Evolutionary conservation across 1,140 invertebrate species (phyloP), one percentile per base, ranked within the genome.

Genomic region (Camponotus vicinus): DNA sequence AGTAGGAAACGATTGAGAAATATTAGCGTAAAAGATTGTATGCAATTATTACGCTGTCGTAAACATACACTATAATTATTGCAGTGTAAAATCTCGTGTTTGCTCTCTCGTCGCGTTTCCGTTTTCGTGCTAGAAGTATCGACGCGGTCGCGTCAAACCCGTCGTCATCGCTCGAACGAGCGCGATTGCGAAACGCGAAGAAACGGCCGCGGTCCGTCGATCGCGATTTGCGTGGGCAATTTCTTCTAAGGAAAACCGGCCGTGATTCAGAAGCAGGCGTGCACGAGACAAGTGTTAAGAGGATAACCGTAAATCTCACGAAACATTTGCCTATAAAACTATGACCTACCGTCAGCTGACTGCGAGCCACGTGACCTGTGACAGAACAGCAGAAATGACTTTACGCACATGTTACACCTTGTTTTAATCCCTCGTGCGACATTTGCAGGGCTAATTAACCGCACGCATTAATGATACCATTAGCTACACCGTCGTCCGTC

Each of bases 291-390:
- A 32, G 66, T n/a, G 11, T 11, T 37, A 55, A 69, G 49, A 8
- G 77, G 64, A 45, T 75, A 86, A 78, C 59, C 76, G 75, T 63
- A 75, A 76, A 73, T 78, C 59, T 32, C 76, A 21, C 21, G 21
- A 21, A 21, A 21, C 21, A 18, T 42, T 52, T 27, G 32, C 52
- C n/a, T 64, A 52, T 52, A 52, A 77, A 88, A 79, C 83, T 77
- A 83, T 89, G 76, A 88, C 82, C 82, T 40, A 59, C 70, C 83
- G 27, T 71, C 27, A 57, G 21, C 49, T n/a, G 52, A 45, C 49
- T 13, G 52, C 79, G 13, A 15, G 8, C 76, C 63, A 76, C 70
- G 70, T 27, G 77, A 87, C 87, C 76, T 88, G 88, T 63, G 75
- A 66, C 52, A n/a, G 6, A 63, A 27, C 67, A 21, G 45, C 55